Percentiles rank a stretch among this genome's conserved stretches.
Evolutionary conservation across 1,140 invertebrate genomes (phyloP).

Genomic region (Drosophila asahinai): DNA sequence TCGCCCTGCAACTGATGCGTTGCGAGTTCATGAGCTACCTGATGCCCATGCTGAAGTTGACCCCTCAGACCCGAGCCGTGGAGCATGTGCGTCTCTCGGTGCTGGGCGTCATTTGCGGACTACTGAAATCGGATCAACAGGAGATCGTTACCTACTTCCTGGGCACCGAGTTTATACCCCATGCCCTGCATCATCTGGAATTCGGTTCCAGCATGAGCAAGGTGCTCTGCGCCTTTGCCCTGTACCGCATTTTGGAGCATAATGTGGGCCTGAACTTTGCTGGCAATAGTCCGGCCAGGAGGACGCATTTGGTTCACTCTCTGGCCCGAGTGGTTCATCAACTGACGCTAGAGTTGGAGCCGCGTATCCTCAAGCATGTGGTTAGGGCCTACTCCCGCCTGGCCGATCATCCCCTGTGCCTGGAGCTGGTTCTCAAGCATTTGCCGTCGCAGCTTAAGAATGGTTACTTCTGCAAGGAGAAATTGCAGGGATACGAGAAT

Average conservation of each 20-base stretch:
- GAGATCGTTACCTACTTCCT: constrained; percentile 40
- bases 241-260: constrained; percentile 36
- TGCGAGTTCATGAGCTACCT: constrained; percentile 37
- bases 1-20: constrained; percentile 31
- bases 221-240: constrained; percentile 22
- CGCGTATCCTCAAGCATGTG: constrained; percentile 97
- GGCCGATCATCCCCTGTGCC: constrained; percentile 97
- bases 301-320: constrained; percentile 39
- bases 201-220: constrained; percentile 38
- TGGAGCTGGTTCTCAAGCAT: constrained; percentile 96
- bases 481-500: constrained; percentile 74
- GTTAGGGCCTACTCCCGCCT: constrained; percentile 97
- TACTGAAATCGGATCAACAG: constrained; percentile 28
- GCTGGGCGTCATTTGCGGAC: constrained; percentile 31
- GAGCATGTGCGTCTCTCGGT: constrained; percentile 49
- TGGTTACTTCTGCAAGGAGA: constrained; percentile 94
- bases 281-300: constrained; percentile 15
- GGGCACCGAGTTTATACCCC: constrained; percentile 33
- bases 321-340: constrained; percentile 98
- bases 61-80: constrained; percentile 21
- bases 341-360: constrained; percentile 97
- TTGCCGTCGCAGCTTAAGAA: constrained; percentile 97
- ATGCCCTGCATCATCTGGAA: constrained; percentile 32
- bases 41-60: constrained; percentile 41
- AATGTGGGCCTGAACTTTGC: constrained; percentile 38